Evolutionary conservation across 2,888 invertebrate genomes (phyloP), one percentile per base, ranked within the genome.

Genomic region (Heliothis peltigera): DNA sequence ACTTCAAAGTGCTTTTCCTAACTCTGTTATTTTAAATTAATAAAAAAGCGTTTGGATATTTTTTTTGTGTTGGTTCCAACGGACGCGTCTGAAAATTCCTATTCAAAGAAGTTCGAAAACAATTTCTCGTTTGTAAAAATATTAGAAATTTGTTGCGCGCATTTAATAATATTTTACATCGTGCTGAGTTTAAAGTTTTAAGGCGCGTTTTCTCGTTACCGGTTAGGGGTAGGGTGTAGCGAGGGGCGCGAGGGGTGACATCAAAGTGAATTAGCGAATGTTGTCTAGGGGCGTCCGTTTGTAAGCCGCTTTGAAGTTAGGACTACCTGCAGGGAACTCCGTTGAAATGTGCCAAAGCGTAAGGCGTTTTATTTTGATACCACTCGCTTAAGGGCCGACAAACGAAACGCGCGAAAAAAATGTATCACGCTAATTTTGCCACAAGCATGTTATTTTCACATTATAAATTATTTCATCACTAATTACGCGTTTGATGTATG

Each of bases 231-330:
- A 75, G 82, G 79, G 79, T 70, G 75, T 76, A 71, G 75, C 64
- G 65, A 76, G 80, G 83, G 83, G 85, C 77, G 82, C 77, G 85
- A 85, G 88, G 91, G 90, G 88, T 83, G 87, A 94, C 92, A 94
- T 95, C 94, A 95, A 95, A 95, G 94, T 90, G 93, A 95, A 94
- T 95, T 94, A 95, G 91, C 92, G 92, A 93, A 92, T 93, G 94
- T 94, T 94, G 93, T 94, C 93, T 93, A 89, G 91, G 93, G 93
- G 94, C 91, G 93, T 93, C 92, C 92, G 92, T 88, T 92, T 92
- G 92, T 93, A 90, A 92, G 91, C 91, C 87, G 91, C 93, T 95
- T 94, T 95, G 94, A 94, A 91, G 92, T 92, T 88, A 83, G 80
- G 84, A 88, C 88, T 89, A 92, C 91, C 93, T 91, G 90, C 89